phyloP scores from a whole-genome alignment of 1,140 invertebrate genomes.

The Drosophila arizonae region DNA sequence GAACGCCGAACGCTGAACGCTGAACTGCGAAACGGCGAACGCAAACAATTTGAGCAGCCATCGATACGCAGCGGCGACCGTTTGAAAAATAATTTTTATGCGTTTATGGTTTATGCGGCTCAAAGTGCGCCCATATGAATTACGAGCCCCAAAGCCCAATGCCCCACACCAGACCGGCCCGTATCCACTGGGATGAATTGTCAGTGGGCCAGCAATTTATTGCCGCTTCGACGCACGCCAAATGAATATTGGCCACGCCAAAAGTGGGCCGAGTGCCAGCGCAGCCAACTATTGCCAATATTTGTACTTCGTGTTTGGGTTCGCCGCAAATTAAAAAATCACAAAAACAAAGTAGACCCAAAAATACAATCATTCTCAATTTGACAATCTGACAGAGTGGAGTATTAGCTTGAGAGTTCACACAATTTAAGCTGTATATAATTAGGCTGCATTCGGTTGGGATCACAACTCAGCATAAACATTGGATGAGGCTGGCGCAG shows the following conservation, averaged over 20 bases:
- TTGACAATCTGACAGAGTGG: constrained; percentile 26
- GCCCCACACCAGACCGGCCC: neutral
- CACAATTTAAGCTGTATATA: constrained; percentile 50
- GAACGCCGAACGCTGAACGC: neutral
- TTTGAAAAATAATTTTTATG: constrained; percentile 55
- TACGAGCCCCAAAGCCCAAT: neutral
- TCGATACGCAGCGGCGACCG: constrained; percentile 56
- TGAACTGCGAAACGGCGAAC: constrained; percentile 17
- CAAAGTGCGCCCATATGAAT: constrained; percentile 59
- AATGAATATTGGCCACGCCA: constrained; percentile 69
- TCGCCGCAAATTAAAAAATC: constrained; percentile 40
- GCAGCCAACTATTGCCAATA: constrained; percentile 68
- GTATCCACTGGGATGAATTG: neutral
- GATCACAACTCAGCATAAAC: constrained; percentile 45
- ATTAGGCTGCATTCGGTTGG: constrained; percentile 31
- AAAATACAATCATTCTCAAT: constrained; percentile 61
- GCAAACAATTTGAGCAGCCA: constrained; percentile 68
- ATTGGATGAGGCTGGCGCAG: constrained; percentile 32
- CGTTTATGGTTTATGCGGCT: constrained; percentile 70
- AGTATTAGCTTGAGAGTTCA: constrained; percentile 41
- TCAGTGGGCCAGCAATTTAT: constrained; percentile 59
- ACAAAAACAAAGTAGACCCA: constrained; percentile 46
- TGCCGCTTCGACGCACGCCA: constrained; percentile 68
- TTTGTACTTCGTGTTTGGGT: constrained; percentile 65
- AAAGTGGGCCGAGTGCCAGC: constrained; percentile 1